These are phyloP conservation scores for Cliona cf. orientalis DNA, from an alignment of 37 sponge, comb jelly and placozoan genomes.

Conservation along the genomic window DNA sequence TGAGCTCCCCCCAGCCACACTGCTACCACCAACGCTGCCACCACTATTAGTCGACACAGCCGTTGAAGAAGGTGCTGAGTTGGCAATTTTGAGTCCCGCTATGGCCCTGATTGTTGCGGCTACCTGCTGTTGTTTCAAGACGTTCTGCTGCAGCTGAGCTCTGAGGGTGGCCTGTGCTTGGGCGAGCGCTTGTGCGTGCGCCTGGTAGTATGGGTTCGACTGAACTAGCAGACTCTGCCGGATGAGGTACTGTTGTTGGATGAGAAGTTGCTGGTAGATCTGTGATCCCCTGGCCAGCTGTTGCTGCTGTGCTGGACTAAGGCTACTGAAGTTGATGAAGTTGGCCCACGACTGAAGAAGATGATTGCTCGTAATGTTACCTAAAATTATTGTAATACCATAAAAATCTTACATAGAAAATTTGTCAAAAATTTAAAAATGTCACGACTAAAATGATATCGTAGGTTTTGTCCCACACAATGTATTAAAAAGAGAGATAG, in stretches of 20 bases:
- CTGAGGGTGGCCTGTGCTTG: slow-evolving; percentile 8
- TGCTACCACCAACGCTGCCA: too few relatives aligned
- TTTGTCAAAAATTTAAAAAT: too few relatives aligned
- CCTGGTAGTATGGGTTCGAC: slow-evolving; percentile 25
- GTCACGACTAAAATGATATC: too few relatives aligned
- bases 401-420: too few relatives aligned
- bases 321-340: slow-evolving; percentile 13
- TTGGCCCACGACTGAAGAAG: slow-evolving; percentile 47
- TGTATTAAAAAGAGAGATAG: too few relatives aligned
- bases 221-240: slow-evolving; percentile 36
- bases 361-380: slow-evolving; percentile 24
- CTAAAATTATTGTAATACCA: too few relatives aligned
- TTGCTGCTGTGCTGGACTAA: slow-evolving; percentile 22
- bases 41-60: too few relatives aligned
- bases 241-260: slow-evolving; percentile 33
- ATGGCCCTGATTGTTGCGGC: slow-evolving; percentile 2
- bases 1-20: too few relatives aligned
- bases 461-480: too few relatives aligned
- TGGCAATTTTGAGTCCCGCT: not conserved
- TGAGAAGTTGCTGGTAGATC: slow-evolving; percentile 26
- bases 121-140: not conserved
- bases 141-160: slow-evolving; percentile 14
- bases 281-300: slow-evolving; percentile 29
- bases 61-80: not conserved
- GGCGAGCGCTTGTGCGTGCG: slow-evolving; percentile 4